Percentiles rank a stretch among this genome's conserved stretches.
Conservation (phyloP, 64 coral and sea anemone genomes). For the Actinia tenebrosa region DNA sequence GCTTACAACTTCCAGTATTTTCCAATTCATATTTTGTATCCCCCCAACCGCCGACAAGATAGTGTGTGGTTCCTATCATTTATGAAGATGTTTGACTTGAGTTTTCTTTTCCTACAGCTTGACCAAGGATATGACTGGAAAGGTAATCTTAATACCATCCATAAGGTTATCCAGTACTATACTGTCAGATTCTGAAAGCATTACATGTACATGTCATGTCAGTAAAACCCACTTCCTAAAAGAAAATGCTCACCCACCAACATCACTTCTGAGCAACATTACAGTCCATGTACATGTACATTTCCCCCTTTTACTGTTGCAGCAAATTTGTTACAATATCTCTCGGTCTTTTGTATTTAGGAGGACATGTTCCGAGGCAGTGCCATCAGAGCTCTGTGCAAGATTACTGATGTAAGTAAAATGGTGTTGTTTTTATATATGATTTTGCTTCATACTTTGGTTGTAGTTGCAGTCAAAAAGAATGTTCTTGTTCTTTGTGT, state of each 20-base stretch:
- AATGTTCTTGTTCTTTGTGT: neutral
- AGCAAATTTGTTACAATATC: neutral
- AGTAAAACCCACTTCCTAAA: too few relatives aligned
- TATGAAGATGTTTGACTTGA: neutral
- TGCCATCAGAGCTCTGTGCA: constrained; percentile 95
- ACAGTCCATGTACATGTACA: neutral
- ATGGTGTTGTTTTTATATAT: neutral
- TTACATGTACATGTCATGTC: too few relatives aligned
- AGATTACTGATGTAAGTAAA: constrained; percentile 79
- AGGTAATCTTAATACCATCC: neutral
- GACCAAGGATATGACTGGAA: constrained; percentile 99
- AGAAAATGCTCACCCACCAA: too few relatives aligned
- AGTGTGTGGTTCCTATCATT: neutral
- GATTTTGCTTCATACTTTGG: too few relatives aligned
- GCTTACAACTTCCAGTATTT: too few relatives aligned
- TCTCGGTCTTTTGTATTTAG: constrained; percentile 10
- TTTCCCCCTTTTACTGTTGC: neutral
- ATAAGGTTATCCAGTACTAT: neutral
- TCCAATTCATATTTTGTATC: too few relatives aligned
- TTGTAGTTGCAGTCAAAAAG: too few relatives aligned
- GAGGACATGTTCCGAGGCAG: constrained; percentile 94
- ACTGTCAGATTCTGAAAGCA: too few relatives aligned
- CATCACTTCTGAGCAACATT: too few relatives aligned
- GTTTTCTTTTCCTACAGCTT: constrained; percentile 50
- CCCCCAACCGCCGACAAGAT: too few relatives aligned